Conservation (phyloP, 2,888 invertebrate genomes). For the Cinara cedri region DNA sequence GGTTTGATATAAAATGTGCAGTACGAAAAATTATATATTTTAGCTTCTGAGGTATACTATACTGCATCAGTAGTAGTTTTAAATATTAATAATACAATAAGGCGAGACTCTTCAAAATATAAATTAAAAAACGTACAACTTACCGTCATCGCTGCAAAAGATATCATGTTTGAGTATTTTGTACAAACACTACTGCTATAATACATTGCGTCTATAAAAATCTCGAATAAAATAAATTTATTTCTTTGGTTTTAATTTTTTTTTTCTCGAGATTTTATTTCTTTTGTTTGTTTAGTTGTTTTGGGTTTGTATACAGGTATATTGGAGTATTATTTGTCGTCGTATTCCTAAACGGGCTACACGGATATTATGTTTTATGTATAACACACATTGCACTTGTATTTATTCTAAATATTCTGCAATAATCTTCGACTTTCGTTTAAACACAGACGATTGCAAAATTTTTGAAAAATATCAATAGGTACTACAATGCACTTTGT, state of each 20-base stretch:
- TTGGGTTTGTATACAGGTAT: background rate
- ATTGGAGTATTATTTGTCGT: conserved; percentile 3
- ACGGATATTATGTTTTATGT: background rate
- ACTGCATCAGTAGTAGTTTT: too few relatives aligned
- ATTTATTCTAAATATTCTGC: background rate
- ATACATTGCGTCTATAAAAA: background rate
- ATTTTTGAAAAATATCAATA: too few relatives aligned
- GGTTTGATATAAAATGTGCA: too few relatives aligned
- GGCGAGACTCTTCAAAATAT: background rate
- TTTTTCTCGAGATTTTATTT: background rate
- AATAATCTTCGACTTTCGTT: background rate
- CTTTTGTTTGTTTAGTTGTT: conserved; percentile 34
- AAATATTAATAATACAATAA: too few relatives aligned
- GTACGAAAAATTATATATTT: too few relatives aligned
- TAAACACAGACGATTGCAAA: too few relatives aligned
- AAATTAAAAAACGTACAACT: background rate
- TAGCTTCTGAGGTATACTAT: too few relatives aligned
- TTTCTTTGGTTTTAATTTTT: background rate
- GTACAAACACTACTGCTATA: background rate
- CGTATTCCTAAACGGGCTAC: background rate
- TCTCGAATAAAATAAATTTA: background rate
- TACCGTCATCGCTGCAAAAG: conserved; percentile 35
- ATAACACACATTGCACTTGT: conserved; percentile 2
- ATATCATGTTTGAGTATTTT: conserved; percentile 15
- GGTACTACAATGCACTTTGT: too few relatives aligned